Percentiles rank a stretch among this genome's conserved stretches.
Evolutionary conservation across 2,888 invertebrate species (phyloP).

Genomic region (Alloscopus bannaensis): DNA sequence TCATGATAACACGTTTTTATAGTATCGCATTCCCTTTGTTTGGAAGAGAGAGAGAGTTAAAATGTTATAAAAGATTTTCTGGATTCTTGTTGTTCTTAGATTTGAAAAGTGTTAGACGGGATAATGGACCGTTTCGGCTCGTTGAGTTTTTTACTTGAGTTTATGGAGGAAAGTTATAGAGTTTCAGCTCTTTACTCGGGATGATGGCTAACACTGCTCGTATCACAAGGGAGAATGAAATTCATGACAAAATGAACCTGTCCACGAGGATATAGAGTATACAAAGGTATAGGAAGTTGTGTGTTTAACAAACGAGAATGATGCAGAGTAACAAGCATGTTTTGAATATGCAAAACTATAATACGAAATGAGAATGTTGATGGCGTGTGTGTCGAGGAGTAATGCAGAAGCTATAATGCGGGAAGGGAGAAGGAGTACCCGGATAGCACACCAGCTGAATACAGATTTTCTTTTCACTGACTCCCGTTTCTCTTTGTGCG

Average conservation of each 20-base stretch:
- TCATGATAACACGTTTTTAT: conserved; percentile 39
- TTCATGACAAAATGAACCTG: conserved; percentile 34
- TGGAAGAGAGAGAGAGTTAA: conserved; percentile 40
- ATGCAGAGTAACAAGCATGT: conserved; percentile 43
- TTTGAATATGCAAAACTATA: conserved; percentile 61
- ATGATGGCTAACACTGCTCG: conserved; percentile 5
- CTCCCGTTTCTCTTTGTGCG: conserved; percentile 34
- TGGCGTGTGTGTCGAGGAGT: conserved; percentile 30
- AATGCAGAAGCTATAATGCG: conserved; percentile 31
- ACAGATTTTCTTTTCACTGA: conserved; percentile 54
- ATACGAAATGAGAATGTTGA: conserved; percentile 45
- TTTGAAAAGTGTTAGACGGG: conserved; percentile 51
- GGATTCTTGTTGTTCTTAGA: conserved; percentile 21
- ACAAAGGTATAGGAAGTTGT: no score
- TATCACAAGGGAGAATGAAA: conserved; percentile 39
- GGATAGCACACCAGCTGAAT: conserved; percentile 58
- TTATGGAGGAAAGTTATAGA: conserved; percentile 27
- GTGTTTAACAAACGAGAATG: conserved; percentile 49
- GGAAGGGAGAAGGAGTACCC: conserved; percentile 15
- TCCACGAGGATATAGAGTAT: no score
- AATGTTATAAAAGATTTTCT: conserved; percentile 50
- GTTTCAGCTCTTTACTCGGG: conserved; percentile 1
- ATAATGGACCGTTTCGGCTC: conserved; percentile 58
- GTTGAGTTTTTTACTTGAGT: conserved; percentile 45
- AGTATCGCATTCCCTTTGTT: conserved; percentile 25